Evolutionary conservation across 2,888 invertebrate genomes (phyloP).

Genomic region (Branchipolynoe longqiensis): DNA sequence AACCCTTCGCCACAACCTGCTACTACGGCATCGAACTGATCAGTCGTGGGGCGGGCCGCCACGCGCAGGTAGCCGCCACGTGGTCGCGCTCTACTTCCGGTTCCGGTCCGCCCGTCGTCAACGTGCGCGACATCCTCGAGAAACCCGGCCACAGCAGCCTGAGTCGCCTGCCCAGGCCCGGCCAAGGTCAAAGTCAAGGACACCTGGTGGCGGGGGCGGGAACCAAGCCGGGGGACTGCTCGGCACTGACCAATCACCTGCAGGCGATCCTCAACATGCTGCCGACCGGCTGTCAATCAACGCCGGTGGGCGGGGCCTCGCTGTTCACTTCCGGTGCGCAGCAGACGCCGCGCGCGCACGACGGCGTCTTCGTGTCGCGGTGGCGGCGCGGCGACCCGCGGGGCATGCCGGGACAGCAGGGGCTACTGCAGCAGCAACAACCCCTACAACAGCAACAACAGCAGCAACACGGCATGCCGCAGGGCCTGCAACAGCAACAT

Average conservation of each 20-base stretch:
- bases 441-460: too few relatives aligned
- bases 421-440: too few relatives aligned
- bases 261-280: slow-evolving; percentile 1
- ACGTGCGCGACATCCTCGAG: slow-evolving; percentile 54
- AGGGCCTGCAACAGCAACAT: too few relatives aligned
- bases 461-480: too few relatives aligned
- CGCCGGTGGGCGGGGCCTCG: not conserved
- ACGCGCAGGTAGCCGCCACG: not conserved
- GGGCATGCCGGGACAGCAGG: too few relatives aligned
- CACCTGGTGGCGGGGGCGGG: not conserved
- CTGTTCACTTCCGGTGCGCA: not conserved
- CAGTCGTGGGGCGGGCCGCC: slow-evolving; percentile 8
- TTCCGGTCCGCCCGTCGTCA: slow-evolving; percentile 58
- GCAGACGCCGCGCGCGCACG: too few relatives aligned
- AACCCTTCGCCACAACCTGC: slow-evolving; percentile 72
- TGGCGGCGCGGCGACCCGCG: too few relatives aligned
- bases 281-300: not conserved
- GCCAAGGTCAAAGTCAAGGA: not conserved
- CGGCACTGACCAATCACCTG: not conserved
- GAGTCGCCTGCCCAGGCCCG: slow-evolving; percentile 7
- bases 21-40: slow-evolving; percentile 73
- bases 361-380: too few relatives aligned
- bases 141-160: slow-evolving; percentile 18
- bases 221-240: not conserved
- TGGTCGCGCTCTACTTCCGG: slow-evolving; percentile 21